Conservation (phyloP, 2,888 invertebrate species). For the Cephus pulcher region DNA sequence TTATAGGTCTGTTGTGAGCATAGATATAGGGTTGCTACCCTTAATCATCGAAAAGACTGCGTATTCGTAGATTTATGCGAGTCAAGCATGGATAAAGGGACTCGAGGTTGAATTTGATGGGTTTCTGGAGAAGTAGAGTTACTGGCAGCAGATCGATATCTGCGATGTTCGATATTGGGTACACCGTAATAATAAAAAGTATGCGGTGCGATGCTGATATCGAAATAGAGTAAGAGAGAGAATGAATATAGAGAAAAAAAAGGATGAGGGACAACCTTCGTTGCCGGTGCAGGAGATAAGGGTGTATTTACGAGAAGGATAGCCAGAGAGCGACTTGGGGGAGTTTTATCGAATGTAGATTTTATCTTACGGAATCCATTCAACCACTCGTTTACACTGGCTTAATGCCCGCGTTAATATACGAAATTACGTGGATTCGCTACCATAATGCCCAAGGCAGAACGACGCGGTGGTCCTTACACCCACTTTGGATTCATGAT, state of each 20-base stretch:
- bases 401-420: slow-evolving; percentile 46
- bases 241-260: background rate
- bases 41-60: background rate
- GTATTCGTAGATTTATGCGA: background rate
- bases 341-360: slow-evolving; percentile 26
- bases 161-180: slow-evolving; percentile 12
- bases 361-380: slow-evolving; percentile 22
- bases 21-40: background rate
- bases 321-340: background rate
- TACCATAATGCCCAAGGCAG: slow-evolving; percentile 15
- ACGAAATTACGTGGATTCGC: slow-evolving; percentile 40
- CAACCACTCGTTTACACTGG: slow-evolving; percentile 25
- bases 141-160: background rate
- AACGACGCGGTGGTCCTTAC: background rate
- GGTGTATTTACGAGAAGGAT: background rate
- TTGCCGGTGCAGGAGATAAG: background rate
- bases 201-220: slow-evolving; percentile 6
- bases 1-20: background rate
- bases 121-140: background rate
- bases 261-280: background rate
- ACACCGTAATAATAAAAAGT: slow-evolving; percentile 21
- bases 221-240: background rate
- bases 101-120: background rate
- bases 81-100: background rate
- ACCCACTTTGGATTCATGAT: background rate